These are phyloP conservation scores for Hedya salicella DNA, from an alignment of 2,888 invertebrate species.

Conservation along the genomic window DNA sequence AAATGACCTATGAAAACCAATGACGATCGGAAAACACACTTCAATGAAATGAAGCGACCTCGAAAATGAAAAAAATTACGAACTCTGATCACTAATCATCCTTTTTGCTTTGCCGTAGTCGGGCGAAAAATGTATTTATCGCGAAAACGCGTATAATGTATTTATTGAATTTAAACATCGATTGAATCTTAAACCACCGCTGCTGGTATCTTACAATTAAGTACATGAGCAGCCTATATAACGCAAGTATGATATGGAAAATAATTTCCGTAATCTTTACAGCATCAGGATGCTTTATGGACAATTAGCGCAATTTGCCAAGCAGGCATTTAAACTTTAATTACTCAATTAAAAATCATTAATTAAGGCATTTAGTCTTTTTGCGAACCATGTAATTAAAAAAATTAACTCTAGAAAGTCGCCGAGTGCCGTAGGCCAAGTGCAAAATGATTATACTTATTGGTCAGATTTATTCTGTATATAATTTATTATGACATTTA, in stretches of 20 bases:
- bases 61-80: too few species aligned
- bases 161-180: too few species aligned
- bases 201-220: too few species aligned
- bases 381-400: constrained; percentile 15
- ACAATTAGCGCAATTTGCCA: constrained; percentile 24
- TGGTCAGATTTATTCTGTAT: background rate
- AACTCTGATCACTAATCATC: too few species aligned
- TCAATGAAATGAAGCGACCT: too few species aligned
- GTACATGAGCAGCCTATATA: too few species aligned
- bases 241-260: background rate
- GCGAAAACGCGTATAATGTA: too few species aligned
- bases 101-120: too few species aligned
- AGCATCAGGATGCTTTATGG: background rate
- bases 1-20: too few species aligned
- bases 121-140: too few species aligned
- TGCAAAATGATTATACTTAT: constrained; percentile 30
- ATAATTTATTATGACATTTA: constrained; percentile 41
- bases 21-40: too few species aligned
- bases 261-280: background rate
- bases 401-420: constrained; percentile 17
- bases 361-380: constrained; percentile 21
- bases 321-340: constrained; percentile 6
- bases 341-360: constrained; percentile 15
- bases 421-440: background rate
- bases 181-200: too few species aligned